phyloP scores from a whole-genome alignment of 2,888 invertebrate species.

The Mimachlamys varia region DNA sequence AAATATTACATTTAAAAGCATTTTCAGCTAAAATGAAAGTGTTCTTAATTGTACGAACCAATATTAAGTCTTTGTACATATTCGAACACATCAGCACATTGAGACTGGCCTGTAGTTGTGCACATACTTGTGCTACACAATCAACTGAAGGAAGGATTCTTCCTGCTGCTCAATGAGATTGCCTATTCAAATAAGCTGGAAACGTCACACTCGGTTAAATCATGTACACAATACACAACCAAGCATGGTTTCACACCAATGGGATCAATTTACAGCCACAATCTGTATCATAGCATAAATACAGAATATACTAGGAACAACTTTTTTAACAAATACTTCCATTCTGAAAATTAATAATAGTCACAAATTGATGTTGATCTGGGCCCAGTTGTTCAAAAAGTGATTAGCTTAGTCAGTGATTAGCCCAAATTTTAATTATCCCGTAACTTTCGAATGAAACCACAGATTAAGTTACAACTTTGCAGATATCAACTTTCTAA shows the following conservation, averaged over 20 bases:
- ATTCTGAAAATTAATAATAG: not conserved
- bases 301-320: not conserved
- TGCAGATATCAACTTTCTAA: too few relatives aligned
- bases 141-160: not conserved
- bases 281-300: not conserved
- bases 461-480: too few relatives aligned
- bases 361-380: not conserved
- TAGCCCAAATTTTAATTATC: too few relatives aligned
- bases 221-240: conserved; percentile 34
- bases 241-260: conserved; percentile 10
- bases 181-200: conserved; percentile 16
- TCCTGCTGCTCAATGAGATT: conserved; percentile 13
- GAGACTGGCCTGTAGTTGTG: not conserved
- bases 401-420: too few relatives aligned
- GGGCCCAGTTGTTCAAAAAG: too few relatives aligned
- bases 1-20: not conserved
- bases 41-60: conserved; percentile 3
- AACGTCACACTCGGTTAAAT: conserved; percentile 10
- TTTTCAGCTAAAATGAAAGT: not conserved
- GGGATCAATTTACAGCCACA: not conserved
- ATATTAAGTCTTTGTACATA: not conserved
- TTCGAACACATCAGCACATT: conserved; percentile 3
- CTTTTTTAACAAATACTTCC: not conserved
- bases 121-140: not conserved
- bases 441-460: too few relatives aligned